phyloP scores from a whole-genome alignment of 2,113 vertebrate genomes.

The Calidris pugnax region DNA sequence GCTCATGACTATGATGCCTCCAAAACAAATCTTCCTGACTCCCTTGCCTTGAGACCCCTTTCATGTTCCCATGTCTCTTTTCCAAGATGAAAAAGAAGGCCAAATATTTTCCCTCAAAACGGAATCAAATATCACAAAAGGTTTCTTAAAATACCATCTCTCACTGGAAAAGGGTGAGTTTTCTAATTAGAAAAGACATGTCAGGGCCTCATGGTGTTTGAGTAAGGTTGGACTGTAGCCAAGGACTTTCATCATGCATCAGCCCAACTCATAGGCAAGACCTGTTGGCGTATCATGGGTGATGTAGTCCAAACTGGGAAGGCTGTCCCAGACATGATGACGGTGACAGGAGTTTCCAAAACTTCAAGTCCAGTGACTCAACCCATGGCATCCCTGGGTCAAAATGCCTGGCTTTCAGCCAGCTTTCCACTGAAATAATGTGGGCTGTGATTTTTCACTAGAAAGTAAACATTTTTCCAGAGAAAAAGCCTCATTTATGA shows the following conservation, averaged over 20 bases:
- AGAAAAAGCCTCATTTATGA: not conserved
- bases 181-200: not conserved
- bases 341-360: not conserved
- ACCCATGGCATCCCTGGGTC: not conserved
- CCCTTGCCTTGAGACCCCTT: not conserved
- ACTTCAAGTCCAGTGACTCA: not conserved
- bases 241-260: not conserved
- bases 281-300: not conserved
- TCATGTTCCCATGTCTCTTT: not conserved
- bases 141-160: slow-evolving; percentile 24
- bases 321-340: not conserved
- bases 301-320: not conserved
- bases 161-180: not conserved
- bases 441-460: not conserved
- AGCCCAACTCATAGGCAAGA: not conserved
- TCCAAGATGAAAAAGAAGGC: not conserved
- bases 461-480: not conserved
- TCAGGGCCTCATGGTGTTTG: not conserved
- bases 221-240: not conserved
- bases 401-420: not conserved
- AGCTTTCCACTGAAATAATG: not conserved
- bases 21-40: not conserved
- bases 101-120: not conserved
- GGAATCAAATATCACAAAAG: not conserved
- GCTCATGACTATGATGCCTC: not conserved